These are phyloP conservation scores for Antechinus flavipes DNA, from an alignment of 2,113 vertebrate genomes.

Conservation along the genomic window DNA sequence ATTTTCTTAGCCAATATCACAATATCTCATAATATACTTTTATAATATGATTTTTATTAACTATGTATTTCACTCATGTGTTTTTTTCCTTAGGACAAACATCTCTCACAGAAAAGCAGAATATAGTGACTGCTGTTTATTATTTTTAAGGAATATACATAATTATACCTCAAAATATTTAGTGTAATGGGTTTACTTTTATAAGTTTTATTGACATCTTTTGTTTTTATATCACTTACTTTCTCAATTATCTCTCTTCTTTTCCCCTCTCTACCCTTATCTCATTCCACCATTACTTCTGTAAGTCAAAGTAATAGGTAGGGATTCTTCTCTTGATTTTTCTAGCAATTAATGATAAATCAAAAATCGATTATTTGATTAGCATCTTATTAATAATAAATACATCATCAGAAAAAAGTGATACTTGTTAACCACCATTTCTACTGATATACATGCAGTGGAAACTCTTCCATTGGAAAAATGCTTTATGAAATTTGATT, in stretches of 20 bases:
- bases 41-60: background rate
- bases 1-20: background rate
- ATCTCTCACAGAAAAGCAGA: background rate
- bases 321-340: background rate
- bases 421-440: background rate
- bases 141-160: background rate
- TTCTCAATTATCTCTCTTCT: background rate
- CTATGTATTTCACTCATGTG: background rate
- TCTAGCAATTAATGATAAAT: background rate
- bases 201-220: background rate
- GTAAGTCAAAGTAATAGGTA: background rate
- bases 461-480: background rate
- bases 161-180: background rate
- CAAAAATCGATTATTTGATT: background rate
- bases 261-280: background rate
- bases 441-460: background rate
- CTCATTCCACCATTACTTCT: background rate
- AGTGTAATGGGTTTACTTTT: background rate
- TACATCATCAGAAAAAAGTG: background rate
- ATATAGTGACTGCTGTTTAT: background rate
- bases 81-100: background rate
- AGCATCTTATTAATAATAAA: background rate
- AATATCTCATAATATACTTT: background rate
- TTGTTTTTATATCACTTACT: background rate
- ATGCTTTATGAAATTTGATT: background rate